phyloP scores from a whole-genome alignment of 2,797 vertebrate species.

The Nannoperca obscura region DNA sequence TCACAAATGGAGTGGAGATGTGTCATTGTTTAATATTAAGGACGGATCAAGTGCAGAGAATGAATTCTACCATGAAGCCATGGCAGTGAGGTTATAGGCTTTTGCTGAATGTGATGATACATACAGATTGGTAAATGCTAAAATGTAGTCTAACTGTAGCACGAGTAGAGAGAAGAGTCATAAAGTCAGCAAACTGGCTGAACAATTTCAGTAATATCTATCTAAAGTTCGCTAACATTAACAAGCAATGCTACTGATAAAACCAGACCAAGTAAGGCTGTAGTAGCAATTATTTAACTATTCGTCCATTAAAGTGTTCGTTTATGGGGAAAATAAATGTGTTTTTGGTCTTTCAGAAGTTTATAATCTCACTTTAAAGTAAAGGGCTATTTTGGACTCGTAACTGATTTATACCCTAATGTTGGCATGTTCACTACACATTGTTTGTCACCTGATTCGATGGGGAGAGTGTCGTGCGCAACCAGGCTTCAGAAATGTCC shows the following conservation, averaged over 20 bases:
- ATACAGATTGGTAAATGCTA: not conserved
- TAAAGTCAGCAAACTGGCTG: not conserved
- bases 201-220: not conserved
- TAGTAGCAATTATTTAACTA: not conserved
- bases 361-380: not conserved
- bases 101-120: not conserved
- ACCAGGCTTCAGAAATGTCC: not conserved
- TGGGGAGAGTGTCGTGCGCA: not conserved
- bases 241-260: not conserved
- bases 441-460: not conserved
- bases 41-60: not conserved
- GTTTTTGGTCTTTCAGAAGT: not conserved
- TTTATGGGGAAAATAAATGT: not conserved
- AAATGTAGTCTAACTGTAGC: not conserved
- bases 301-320: not conserved
- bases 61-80: not conserved
- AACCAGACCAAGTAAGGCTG: not conserved
- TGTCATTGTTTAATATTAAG: not conserved
- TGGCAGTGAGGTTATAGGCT: not conserved
- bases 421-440: not conserved
- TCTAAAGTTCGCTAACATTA: not conserved
- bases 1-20: not conserved
- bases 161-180: too few relatives aligned
- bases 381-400: not conserved
- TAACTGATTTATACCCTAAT: not conserved